Conservation (phyloP, 2,797 vertebrate genomes). For the Phoebastria nigripes region DNA sequence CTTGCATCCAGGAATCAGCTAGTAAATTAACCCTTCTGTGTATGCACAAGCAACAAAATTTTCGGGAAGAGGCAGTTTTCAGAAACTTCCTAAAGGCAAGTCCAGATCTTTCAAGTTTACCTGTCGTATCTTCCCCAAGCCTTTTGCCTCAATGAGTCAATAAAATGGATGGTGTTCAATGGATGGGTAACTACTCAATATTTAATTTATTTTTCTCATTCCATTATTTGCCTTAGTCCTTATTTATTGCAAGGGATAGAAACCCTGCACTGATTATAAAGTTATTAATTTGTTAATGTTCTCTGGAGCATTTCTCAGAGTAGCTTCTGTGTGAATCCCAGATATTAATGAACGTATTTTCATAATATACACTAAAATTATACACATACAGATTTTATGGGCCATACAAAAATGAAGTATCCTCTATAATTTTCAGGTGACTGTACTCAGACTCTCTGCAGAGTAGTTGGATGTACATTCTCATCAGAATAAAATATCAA, state of each 20-base stretch:
- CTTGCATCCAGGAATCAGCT: not conserved
- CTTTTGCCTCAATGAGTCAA: not conserved
- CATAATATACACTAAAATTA: not conserved
- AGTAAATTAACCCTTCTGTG: not conserved
- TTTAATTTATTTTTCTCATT: not conserved
- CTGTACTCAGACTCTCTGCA: not conserved
- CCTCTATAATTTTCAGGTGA: not conserved
- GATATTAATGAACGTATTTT: not conserved
- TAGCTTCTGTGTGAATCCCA: not conserved
- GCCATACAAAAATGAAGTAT: not conserved
- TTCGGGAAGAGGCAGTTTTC: not conserved
- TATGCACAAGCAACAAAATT: not conserved
- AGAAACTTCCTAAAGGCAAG: not conserved
- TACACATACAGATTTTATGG: not conserved
- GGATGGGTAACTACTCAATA: not conserved
- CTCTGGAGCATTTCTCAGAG: not conserved
- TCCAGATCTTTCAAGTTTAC: not conserved
- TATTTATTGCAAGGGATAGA: not conserved
- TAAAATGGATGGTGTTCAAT: not conserved
- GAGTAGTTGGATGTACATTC: not conserved
- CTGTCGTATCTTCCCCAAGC: fast-evolving
- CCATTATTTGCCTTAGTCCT: not conserved
- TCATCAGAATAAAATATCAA: not conserved
- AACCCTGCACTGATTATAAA: not conserved
- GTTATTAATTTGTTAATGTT: not conserved